Conservation (phyloP, 2,113 vertebrate genomes). For the Sceloporus undulatus region DNA sequence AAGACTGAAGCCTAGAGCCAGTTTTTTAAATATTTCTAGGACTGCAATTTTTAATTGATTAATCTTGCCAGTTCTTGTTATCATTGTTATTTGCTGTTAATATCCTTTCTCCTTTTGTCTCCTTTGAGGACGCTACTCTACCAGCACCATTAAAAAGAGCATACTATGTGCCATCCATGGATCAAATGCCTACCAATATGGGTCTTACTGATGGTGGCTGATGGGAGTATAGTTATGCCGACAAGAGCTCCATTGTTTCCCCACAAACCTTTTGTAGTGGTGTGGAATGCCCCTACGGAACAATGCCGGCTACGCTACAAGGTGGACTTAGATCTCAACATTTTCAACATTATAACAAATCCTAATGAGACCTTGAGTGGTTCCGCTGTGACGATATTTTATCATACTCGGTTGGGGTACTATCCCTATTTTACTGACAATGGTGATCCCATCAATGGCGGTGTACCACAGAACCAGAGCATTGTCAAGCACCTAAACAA, state of each 20-base stretch:
- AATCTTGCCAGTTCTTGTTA: not conserved
- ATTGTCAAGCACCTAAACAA: slow-evolving; percentile 88
- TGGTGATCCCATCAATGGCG: slow-evolving; percentile 82
- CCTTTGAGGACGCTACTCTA: slow-evolving; percentile 21
- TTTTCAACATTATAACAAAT: slow-evolving; percentile 90
- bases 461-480: slow-evolving; percentile 89
- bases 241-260: slow-evolving; percentile 78
- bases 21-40: not conserved
- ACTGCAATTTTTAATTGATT: not conserved
- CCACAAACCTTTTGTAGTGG: slow-evolving; percentile 85
- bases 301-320: slow-evolving; percentile 86
- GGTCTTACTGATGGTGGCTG: slow-evolving; percentile 32
- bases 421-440: slow-evolving; percentile 88
- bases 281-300: slow-evolving; percentile 90
- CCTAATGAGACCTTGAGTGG: slow-evolving; percentile 89
- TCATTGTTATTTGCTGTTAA: not conserved
- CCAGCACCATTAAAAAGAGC: slow-evolving; percentile 16
- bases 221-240: slow-evolving; percentile 70
- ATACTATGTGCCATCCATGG: slow-evolving; percentile 68
- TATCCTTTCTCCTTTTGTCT: not conserved
- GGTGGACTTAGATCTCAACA: slow-evolving; percentile 87
- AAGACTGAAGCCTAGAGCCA: not conserved
- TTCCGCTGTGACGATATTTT: slow-evolving; percentile 89
- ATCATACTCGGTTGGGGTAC: slow-evolving; percentile 88
- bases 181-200: slow-evolving; percentile 44